These are phyloP conservation scores for Anthoscopus minutus DNA, from an alignment of 2,113 vertebrate genomes.

Conservation along the genomic window DNA sequence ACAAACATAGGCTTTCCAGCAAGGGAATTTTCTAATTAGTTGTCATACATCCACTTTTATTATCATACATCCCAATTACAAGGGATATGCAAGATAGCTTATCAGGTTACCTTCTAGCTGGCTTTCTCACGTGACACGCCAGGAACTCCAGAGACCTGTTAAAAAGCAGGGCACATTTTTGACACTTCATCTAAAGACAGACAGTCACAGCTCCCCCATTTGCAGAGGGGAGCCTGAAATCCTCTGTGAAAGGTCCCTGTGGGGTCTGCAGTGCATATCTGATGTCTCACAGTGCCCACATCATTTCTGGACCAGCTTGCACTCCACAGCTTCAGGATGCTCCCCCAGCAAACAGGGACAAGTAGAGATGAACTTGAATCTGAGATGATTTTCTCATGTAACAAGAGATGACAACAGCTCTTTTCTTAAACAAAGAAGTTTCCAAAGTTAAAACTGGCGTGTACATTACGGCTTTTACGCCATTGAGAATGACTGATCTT, in stretches of 20 bases:
- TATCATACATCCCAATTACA: not conserved
- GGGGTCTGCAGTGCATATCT: not conserved
- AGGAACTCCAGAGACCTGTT: not conserved
- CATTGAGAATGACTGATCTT: not conserved
- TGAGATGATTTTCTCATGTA: not conserved
- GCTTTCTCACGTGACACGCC: accelerated
- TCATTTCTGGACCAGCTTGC: not conserved
- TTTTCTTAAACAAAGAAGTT: not conserved
- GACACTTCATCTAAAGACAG: not conserved
- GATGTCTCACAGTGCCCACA: not conserved
- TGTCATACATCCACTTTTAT: not conserved
- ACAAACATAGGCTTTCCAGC: not conserved
- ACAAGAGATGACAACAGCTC: not conserved
- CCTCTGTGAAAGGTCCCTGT: not conserved
- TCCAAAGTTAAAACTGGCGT: not conserved
- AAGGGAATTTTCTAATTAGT: not conserved
- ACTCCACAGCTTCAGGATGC: accelerated
- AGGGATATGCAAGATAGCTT: not conserved
- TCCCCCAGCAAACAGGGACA: not conserved
- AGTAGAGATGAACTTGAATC: not conserved
- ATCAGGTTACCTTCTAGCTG: not conserved
- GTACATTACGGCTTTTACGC: accelerated
- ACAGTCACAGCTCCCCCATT: not conserved
- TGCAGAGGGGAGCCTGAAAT: not conserved
- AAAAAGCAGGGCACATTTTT: not conserved